phyloP scores from a whole-genome alignment of 2,797 vertebrate genomes.

The Pseudocheirus occidentalis region DNA sequence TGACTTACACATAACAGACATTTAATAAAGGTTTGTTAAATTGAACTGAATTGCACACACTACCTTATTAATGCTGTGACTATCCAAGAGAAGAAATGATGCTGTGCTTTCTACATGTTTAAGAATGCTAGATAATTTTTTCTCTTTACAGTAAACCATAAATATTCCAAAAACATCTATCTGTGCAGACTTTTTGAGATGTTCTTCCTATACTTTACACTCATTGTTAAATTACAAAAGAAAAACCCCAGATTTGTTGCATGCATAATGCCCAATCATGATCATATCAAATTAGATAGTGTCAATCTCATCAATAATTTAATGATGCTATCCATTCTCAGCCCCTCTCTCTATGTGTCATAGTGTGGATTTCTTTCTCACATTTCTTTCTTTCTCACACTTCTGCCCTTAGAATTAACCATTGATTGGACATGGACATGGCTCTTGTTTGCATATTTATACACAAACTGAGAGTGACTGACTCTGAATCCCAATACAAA shows the following conservation, averaged over 20 bases:
- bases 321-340: constrained; percentile 6
- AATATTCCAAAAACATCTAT: not conserved
- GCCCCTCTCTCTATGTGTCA: not conserved
- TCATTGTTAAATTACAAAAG: constrained; percentile 19
- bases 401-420: constrained; percentile 7
- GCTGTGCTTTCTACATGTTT: constrained; percentile 17
- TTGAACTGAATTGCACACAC: not conserved
- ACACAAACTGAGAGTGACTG: constrained; percentile 21
- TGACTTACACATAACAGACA: not conserved
- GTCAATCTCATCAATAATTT: not conserved
- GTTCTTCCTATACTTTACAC: not conserved
- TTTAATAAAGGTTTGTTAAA: not conserved
- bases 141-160: constrained; percentile 29
- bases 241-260: not conserved
- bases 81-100: not conserved
- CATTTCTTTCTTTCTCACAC: too few relatives aligned
- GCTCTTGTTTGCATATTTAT: constrained; percentile 19
- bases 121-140: not conserved
- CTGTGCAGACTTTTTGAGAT: constrained; percentile 17
- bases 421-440: not conserved
- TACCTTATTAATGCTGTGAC: not conserved
- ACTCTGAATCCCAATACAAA: constrained; percentile 50
- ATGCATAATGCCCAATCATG: not conserved
- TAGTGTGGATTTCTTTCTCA: constrained; percentile 9
- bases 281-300: not conserved